Base-by-base conservation (phyloP, 2,888 invertebrate genomes). In the Augiades crinisus region DNA sequence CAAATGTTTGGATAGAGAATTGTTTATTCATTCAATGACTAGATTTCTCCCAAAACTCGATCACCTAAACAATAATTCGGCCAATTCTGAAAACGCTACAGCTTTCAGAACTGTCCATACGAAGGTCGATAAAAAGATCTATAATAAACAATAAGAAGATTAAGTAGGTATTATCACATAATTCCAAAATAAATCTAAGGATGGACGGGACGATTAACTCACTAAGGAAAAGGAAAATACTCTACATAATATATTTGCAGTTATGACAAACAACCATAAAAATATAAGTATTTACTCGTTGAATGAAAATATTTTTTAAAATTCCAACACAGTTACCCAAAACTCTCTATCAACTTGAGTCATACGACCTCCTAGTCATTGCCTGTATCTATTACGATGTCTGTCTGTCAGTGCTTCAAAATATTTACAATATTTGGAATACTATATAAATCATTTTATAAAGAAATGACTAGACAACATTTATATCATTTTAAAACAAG, bases 151-250 rank as follows among this genome's bases (percentile, higher is more conserved):
- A 53, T 65, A 65, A 27, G n/a, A 27, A 27, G 10, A 27, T 10
- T n/a, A 27, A 27, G 4, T 10, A 27, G 27, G 27, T 50, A 2
- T 12, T 33, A 33, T 17, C 44, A 58, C 56, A 54, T 33, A 62
- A 63, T 36, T 64, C 51, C 45, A 52, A 56, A 57, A 55, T 59
- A 41, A 62, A 60, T 66, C 75, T 80, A 80, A 64, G 45, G 62
- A 72, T 88, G 89, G 88, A 89, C 89, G 89, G 88, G 88, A 78
- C 69, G 73, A 70, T 75, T 67, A 82, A 86, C 73, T 81, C 78
- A 84, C 83, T 78, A 77, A 77, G 67, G 57, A 57, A 78, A 77
- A 70, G 61, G 36, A 67, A 68, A 67, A 60, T 54, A 53, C 56
- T 63, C 60, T 34, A 49, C 12, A 10, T n/a, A n/a, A n/a, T 40